Conservation (phyloP, 2,888 invertebrate species). For the Tinea semifulvella region DNA sequence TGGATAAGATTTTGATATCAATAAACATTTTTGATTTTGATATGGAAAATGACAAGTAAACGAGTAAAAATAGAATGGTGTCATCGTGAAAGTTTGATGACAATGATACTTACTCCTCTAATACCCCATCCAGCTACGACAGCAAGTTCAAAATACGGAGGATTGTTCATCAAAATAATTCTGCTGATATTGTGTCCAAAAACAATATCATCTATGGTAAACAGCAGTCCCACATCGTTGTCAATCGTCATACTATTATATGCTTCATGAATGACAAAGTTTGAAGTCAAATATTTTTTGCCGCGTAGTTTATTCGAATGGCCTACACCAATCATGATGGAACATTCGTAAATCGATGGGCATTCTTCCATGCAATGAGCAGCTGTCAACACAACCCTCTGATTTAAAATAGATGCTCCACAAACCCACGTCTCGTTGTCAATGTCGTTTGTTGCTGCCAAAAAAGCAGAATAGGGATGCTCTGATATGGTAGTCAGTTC, state of each 20-base stretch:
- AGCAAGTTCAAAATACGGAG: slow-evolving; percentile 18
- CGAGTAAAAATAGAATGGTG: too few species aligned
- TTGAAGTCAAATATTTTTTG: not conserved
- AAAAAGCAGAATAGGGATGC: slow-evolving; percentile 26
- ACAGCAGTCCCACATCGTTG: slow-evolving; percentile 23
- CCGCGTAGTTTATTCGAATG: slow-evolving; percentile 21
- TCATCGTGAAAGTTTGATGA: too few species aligned
- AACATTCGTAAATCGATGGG: rapidly evolving
- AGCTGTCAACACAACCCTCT: slow-evolving; percentile 27
- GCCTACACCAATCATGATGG: slow-evolving; percentile 21
- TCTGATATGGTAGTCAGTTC: slow-evolving; percentile 20
- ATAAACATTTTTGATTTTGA: too few species aligned
- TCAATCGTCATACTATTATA: slow-evolving; percentile 15
- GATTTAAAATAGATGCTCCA: slow-evolving; percentile 29
- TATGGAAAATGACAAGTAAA: too few species aligned
- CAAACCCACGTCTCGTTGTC: slow-evolving; percentile 21
- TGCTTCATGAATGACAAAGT: slow-evolving; percentile 17
- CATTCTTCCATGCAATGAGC: slow-evolving; percentile 28
- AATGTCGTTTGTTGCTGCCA: slow-evolving; percentile 16
- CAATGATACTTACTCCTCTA: slow-evolving; percentile 24
- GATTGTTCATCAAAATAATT: slow-evolving; percentile 20
- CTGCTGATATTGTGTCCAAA: slow-evolving; percentile 16
- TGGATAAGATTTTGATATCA: too few species aligned
- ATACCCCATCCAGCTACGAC: slow-evolving; percentile 27
- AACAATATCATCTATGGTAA: not conserved